Conservation (phyloP, 1,140 invertebrate species). For the Lycorma delicatula region DNA sequence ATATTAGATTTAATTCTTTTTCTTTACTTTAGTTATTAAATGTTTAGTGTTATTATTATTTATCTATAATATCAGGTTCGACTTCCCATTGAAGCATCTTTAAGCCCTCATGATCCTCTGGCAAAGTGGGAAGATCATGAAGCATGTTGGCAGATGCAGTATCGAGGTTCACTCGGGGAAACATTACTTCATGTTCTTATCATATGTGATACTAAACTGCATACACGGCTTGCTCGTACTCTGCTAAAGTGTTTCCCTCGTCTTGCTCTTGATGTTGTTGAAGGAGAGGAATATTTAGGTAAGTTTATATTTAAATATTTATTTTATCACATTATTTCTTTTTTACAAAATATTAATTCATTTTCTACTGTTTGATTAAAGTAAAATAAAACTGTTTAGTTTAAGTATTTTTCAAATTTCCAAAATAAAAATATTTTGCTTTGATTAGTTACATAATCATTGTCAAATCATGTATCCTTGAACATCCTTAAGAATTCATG, state of each 20-base stretch:
- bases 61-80: slow-evolving; percentile 47
- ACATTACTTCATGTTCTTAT: slow-evolving; percentile 89
- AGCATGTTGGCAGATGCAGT: slow-evolving; percentile 96
- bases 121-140: slow-evolving; percentile 82
- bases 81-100: slow-evolving; percentile 70
- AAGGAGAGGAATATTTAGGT: slow-evolving; percentile 96
- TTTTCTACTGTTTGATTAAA: too few relatives aligned
- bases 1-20: too few relatives aligned
- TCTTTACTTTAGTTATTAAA: too few relatives aligned
- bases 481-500: too few relatives aligned
- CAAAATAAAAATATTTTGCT: too few relatives aligned
- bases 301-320: slow-evolving; percentile 23
- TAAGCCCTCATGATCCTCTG: slow-evolving; percentile 71
- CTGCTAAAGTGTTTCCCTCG: slow-evolving; percentile 87
- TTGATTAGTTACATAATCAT: too few relatives aligned
- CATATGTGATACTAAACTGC: slow-evolving; percentile 84
- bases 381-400: too few relatives aligned
- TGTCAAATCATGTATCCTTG: too few relatives aligned
- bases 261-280: slow-evolving; percentile 86
- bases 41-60: too few relatives aligned
- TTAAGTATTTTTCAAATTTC: too few relatives aligned
- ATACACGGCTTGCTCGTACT: slow-evolving; percentile 76
- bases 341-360: too few relatives aligned
- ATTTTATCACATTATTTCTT: not conserved
- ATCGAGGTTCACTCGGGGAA: slow-evolving; percentile 89